Conservation (phyloP, 2,113 vertebrate genomes). For the Tragelaphus strepsiceros region DNA sequence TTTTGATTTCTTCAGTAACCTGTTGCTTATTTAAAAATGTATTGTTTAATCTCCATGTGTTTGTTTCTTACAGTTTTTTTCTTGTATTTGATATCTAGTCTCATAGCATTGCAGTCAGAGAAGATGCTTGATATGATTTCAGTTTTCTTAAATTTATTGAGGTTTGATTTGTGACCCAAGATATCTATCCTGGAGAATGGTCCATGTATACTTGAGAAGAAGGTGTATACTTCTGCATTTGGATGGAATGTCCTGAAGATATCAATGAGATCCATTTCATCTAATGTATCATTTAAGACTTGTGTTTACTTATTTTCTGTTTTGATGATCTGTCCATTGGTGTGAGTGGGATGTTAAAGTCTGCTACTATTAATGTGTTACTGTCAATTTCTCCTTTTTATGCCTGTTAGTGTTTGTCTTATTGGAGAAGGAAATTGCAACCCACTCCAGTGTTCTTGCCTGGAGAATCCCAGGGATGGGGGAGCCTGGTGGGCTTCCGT, state of each 20-base stretch:
- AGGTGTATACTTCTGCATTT: neutral
- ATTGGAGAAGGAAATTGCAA: no score
- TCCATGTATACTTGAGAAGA: neutral
- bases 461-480: no score
- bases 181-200: neutral
- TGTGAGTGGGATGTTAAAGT: neutral
- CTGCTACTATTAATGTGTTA: neutral
- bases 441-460: no score
- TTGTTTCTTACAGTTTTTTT: neutral
- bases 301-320: neutral
- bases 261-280: neutral
- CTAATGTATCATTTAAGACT: neutral
- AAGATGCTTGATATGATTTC: neutral
- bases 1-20: neutral
- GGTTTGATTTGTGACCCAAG: neutral
- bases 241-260: neutral
- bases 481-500: no score
- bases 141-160: neutral
- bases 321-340: neutral
- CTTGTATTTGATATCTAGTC: neutral
- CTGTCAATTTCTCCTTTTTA: neutral
- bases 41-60: neutral
- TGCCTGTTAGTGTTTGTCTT: neutral
- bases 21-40: neutral
- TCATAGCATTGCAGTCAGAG: neutral